Conservation (phyloP, 2,113 vertebrate species). For the Myocastor coypus region DNA sequence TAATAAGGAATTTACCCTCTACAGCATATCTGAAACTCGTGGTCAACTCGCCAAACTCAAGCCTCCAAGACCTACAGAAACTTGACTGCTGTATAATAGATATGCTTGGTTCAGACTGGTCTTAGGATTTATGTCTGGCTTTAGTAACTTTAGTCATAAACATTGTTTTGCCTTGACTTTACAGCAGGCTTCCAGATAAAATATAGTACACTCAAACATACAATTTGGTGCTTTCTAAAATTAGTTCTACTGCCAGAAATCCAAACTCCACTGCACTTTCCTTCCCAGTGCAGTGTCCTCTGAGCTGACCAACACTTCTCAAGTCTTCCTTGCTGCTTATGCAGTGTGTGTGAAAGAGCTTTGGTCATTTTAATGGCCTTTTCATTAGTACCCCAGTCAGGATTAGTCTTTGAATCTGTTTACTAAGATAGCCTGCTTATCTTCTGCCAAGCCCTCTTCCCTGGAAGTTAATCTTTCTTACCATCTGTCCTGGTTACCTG, state of each 20-base stretch:
- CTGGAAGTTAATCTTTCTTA: not conserved
- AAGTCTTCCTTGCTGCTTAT: not conserved
- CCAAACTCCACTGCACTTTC: not conserved
- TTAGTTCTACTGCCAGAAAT: conserved; percentile 50
- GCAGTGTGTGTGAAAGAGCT: not conserved
- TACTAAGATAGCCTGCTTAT: not conserved
- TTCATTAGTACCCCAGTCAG: not conserved
- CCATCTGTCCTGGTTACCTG: not conserved
- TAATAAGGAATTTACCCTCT: not conserved
- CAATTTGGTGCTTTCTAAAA: conserved; percentile 63
- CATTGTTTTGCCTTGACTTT: not conserved
- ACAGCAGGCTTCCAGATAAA: not conserved
- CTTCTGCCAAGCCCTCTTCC: not conserved
- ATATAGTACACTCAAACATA: conserved; percentile 39
- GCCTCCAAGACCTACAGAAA: not conserved
- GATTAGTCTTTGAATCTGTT: not conserved
- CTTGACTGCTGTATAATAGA: not conserved
- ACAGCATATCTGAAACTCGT: not conserved
- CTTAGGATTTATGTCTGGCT: not conserved
- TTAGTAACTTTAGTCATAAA: not conserved
- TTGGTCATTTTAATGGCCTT: not conserved
- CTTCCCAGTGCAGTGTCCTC: not conserved
- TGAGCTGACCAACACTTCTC: not conserved
- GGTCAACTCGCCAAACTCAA: not conserved
- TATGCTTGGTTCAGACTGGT: not conserved